Conservation (phyloP, 2,888 invertebrate species). For the Heliconius erato region DNA sequence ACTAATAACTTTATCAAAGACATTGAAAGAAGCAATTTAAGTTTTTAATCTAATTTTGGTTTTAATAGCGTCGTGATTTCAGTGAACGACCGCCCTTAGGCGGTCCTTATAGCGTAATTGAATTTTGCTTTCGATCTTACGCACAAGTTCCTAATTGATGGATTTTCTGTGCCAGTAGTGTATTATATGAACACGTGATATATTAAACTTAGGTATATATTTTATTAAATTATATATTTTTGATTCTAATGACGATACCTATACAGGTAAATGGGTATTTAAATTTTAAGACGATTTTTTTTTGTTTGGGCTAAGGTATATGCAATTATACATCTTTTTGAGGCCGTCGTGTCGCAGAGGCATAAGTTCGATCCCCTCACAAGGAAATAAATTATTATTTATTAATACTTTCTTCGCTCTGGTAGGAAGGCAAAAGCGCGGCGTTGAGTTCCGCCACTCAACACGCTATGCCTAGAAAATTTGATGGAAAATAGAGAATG, state of each 20-base stretch:
- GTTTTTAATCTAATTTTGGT: conserved; percentile 5
- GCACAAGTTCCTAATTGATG: conserved; percentile 34
- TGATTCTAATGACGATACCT: neutral
- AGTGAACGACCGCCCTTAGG: conserved; percentile 20
- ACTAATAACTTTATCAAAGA: conserved; percentile 4
- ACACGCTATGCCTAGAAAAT: no score
- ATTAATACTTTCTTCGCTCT: no score
- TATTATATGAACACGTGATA: conserved; percentile 25
- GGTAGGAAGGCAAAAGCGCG: no score
- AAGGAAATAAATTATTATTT: no score
- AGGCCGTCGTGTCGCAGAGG: no score
- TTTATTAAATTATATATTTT: neutral
- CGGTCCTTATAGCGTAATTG: conserved; percentile 30
- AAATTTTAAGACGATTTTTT: no score
- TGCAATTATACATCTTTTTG: no score
- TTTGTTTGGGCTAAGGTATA: no score
- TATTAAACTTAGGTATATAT: conserved; percentile 1
- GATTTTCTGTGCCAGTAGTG: conserved; percentile 23
- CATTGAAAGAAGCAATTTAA: conserved; percentile 11
- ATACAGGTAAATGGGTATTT: no score
- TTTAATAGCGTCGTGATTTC: conserved; percentile 11
- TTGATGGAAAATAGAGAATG: no score
- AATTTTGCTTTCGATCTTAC: conserved; percentile 34
- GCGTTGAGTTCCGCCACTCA: no score
- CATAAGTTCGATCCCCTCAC: no score